Evolutionary conservation across 2,797 vertebrate species (phyloP).

Genomic region (Dryobates pubescens): DNA sequence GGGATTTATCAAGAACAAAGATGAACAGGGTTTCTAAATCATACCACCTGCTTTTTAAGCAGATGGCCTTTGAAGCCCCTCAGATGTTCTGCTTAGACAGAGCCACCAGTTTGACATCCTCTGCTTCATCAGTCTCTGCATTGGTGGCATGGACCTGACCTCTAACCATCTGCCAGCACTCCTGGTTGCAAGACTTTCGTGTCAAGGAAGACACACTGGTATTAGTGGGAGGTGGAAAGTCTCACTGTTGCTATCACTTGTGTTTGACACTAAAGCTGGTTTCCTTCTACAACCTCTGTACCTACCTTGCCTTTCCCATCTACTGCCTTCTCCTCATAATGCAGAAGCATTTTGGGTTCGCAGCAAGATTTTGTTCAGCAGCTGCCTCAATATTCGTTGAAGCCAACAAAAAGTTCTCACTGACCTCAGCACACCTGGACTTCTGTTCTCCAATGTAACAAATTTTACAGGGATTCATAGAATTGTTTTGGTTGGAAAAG

Average conservation of each 20-base stretch:
- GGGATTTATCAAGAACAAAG: background rate
- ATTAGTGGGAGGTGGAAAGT: background rate
- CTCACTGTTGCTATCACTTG: background rate
- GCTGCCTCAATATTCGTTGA: background rate
- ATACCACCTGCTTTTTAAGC: background rate
- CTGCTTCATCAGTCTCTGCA: background rate
- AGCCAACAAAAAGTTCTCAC: constrained; percentile 1
- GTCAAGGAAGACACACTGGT: background rate
- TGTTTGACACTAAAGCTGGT: background rate
- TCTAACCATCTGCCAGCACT: background rate
- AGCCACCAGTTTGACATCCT: background rate
- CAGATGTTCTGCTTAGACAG: background rate
- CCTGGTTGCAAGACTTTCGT: background rate
- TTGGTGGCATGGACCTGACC: background rate
- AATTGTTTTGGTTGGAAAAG: no score
- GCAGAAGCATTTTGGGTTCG: background rate
- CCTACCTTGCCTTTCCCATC: background rate
- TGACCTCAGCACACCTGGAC: background rate
- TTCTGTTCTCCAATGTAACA: constrained; percentile 36
- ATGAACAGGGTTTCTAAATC: background rate
- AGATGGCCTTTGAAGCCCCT: background rate
- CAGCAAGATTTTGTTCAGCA: background rate
- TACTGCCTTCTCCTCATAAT: background rate
- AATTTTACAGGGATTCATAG: background rate
- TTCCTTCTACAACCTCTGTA: background rate